phyloP scores from a whole-genome alignment of 2,113 vertebrate species.

The Bubalus kerabau region DNA sequence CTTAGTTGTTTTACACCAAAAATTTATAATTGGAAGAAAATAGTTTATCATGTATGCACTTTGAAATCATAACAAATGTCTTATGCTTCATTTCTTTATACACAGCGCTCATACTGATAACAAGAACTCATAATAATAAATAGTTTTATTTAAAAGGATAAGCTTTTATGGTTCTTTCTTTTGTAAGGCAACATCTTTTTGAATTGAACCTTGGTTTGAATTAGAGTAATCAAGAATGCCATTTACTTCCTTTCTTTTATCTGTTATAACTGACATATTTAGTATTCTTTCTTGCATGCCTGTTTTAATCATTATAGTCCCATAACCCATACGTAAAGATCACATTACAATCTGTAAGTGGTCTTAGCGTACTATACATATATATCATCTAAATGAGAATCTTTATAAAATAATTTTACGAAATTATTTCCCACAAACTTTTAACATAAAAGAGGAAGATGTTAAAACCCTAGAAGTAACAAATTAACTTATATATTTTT shows the following conservation, averaged over 20 bases:
- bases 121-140: neutral
- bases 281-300: neutral
- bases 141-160: conserved; percentile 22
- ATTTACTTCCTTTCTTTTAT: neutral
- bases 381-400: neutral
- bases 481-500: neutral
- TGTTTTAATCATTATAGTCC: neutral
- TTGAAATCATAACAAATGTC: neutral
- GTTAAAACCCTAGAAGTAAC: neutral
- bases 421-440: conserved; percentile 10
- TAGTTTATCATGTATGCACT: neutral
- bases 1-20: neutral
- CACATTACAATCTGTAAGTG: neutral
- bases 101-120: neutral
- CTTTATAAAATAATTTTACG: neutral
- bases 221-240: neutral
- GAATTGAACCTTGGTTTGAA: conserved; percentile 7
- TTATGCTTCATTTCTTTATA: conserved; percentile 2
- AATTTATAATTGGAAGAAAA: conserved; percentile 1
- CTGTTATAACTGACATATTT: neutral
- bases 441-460: neutral
- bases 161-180: neutral
- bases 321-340: neutral
- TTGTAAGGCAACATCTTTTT: neutral
- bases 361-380: neutral